These are phyloP conservation scores for Lepus oiostolus DNA, from an alignment of 2,797 vertebrate genomes.

Conservation along the genomic window DNA sequence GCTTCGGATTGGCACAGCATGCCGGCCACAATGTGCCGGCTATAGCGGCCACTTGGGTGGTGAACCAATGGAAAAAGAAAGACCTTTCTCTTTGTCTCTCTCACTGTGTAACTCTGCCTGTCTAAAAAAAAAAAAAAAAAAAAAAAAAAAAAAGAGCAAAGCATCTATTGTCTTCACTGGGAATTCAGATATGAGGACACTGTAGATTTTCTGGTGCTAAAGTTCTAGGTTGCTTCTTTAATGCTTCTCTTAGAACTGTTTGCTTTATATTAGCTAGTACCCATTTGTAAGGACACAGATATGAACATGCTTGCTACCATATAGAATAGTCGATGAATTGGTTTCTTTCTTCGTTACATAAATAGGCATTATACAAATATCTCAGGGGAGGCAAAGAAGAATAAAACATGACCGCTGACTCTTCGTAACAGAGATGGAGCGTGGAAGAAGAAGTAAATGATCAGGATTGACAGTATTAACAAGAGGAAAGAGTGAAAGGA, in stretches of 20 bases:
- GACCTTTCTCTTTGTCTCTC: too few species aligned
- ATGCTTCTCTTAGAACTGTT: background rate
- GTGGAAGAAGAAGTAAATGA: background rate
- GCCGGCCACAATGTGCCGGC: too few species aligned
- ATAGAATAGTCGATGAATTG: background rate
- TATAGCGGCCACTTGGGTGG: too few species aligned
- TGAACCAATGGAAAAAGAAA: too few species aligned
- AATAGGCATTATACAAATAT: background rate
- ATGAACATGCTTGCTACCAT: background rate
- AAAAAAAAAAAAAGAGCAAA: background rate
- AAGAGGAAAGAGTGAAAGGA: background rate
- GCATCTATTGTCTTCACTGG: background rate
- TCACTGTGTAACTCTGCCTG: too few species aligned
- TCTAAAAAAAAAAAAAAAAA: too few species aligned
- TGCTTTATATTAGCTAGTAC: background rate
- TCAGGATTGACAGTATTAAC: background rate
- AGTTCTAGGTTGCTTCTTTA: background rate
- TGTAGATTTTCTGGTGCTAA: background rate
- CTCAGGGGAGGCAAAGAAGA: background rate
- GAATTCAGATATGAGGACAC: background rate
- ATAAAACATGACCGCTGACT: background rate
- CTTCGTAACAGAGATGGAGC: background rate
- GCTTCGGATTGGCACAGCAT: too few species aligned
- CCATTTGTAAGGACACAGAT: background rate
- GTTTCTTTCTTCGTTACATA: background rate